phyloP scores from a whole-genome alignment of 1,140 invertebrate genomes.

The Aphelenchoides besseyi region DNA sequence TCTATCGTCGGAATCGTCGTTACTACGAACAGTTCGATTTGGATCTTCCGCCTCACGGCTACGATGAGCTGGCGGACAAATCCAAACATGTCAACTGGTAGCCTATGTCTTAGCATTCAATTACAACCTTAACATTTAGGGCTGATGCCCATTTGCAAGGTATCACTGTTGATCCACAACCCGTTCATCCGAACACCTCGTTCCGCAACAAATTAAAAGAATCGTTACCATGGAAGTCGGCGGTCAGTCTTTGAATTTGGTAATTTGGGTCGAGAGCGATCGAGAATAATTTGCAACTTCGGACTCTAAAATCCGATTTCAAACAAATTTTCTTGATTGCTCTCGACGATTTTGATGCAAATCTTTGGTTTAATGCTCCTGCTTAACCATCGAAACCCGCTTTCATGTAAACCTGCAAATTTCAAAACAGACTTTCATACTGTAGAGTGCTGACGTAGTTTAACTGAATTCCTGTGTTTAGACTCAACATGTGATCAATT shows the following conservation, averaged over 20 bases:
- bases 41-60: slow-evolving; percentile 7
- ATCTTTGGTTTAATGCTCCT: no score
- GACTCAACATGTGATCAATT: slow-evolving; percentile 53
- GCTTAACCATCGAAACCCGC: no score
- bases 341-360: slow-evolving; percentile 25
- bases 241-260: slow-evolving; percentile 27
- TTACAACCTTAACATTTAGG: not conserved
- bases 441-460: no score
- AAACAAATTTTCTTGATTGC: not conserved
- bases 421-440: no score
- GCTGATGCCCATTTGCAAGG: slow-evolving; percentile 1
- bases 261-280: no score
- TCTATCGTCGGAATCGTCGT: not conserved
- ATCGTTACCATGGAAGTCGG: slow-evolving; percentile 44
- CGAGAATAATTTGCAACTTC: no score
- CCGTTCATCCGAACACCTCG: slow-evolving; percentile 28
- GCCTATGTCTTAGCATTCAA: not conserved
- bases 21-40: slow-evolving; percentile 18
- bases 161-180: slow-evolving; percentile 23
- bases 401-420: no score
- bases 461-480: no score
- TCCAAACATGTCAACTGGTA: slow-evolving; percentile 15
- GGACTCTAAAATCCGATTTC: no score
- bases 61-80: not conserved
- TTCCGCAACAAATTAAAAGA: slow-evolving; percentile 35